Conservation (phyloP, 2,797 vertebrate species). For the Sebastes glaucus region DNA sequence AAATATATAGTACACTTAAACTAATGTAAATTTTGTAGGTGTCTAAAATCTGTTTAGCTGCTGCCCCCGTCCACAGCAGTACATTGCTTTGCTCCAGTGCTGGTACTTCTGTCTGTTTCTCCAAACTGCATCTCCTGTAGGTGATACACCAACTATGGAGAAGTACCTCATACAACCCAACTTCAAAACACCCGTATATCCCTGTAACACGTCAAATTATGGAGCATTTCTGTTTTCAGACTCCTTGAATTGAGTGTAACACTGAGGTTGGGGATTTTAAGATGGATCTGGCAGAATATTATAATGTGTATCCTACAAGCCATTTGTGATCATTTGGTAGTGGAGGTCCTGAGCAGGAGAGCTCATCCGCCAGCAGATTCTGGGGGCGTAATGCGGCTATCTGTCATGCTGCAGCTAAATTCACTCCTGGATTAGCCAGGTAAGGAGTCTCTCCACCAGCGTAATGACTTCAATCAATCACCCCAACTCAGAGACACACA, state of each 20-base stretch:
- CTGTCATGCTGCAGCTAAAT: constrained; percentile 77
- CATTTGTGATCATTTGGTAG: constrained; percentile 57
- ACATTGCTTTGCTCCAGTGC: too few species aligned
- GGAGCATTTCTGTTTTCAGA: background rate
- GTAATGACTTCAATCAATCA: constrained; percentile 85
- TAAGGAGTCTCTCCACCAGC: constrained; percentile 76
- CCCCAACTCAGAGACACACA: constrained; percentile 33
- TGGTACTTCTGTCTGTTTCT: too few species aligned
- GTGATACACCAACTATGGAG: too few species aligned
- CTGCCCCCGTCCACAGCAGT: too few species aligned
- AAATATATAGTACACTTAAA: too few species aligned
- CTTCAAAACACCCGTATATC: background rate
- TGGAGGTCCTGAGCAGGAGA: constrained; percentile 43
- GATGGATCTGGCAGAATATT: constrained; percentile 37
- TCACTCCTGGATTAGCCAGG: constrained; percentile 80
- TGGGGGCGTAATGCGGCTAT: constrained; percentile 71
- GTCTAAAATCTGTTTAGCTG: too few species aligned
- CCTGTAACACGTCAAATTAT: background rate
- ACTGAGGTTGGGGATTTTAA: background rate
- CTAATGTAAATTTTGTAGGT: too few species aligned
- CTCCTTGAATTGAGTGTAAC: background rate
- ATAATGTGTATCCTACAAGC: constrained; percentile 35
- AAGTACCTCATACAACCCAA: too few species aligned
- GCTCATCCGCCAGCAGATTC: constrained; percentile 64
- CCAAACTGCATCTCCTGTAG: too few species aligned